These are phyloP conservation scores for Lytechinus variegatus DNA, from an alignment of 35 echinoderm and acorn worm genomes.

Conservation along the genomic window DNA sequence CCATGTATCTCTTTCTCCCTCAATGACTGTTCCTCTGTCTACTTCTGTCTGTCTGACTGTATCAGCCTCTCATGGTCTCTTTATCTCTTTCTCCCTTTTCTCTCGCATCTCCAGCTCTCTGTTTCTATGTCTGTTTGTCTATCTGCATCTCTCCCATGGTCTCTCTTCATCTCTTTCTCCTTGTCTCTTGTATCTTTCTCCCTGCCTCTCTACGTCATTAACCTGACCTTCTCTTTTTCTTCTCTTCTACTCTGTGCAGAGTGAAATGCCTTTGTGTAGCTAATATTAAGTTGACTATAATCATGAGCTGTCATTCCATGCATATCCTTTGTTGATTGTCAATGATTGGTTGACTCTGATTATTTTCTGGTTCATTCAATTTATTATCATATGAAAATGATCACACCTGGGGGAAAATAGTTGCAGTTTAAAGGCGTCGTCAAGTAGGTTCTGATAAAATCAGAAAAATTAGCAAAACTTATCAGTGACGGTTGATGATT, in stretches of 20 bases:
- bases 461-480: too few species aligned
- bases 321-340: background rate
- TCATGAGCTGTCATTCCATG: background rate
- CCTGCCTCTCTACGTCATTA: too few species aligned
- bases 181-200: too few species aligned
- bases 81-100: background rate
- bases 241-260: background rate
- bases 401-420: background rate
- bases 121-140: background rate
- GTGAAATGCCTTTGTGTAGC: background rate
- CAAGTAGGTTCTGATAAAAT: too few species aligned
- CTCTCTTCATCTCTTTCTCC: too few species aligned
- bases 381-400: background rate
- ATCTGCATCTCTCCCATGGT: background rate
- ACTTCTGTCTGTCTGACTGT: background rate
- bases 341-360: background rate
- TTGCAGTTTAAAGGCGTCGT: background rate
- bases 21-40: background rate
- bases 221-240: background rate
- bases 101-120: background rate
- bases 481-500: too few species aligned
- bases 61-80: background rate
- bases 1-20: background rate
- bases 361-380: background rate
- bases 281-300: background rate